These are phyloP conservation scores for western clawed frog (Xenopus tropicalis) DNA, from an alignment of 2,113 vertebrate genomes.

Conservation along the genomic window DNA sequence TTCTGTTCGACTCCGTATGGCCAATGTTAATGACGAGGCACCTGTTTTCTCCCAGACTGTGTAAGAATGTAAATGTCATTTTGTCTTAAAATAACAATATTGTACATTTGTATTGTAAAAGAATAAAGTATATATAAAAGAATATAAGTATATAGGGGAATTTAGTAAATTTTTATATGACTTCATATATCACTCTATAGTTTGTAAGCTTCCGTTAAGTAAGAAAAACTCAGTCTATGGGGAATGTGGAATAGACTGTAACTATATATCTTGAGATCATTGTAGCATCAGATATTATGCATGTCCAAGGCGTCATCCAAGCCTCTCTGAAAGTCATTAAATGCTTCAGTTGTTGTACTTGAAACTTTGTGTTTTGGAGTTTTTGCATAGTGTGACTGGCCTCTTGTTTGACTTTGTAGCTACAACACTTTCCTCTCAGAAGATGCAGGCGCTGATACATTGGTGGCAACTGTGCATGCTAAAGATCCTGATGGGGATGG, in stretches of 20 bases:
- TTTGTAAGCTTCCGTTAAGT: too few relatives aligned
- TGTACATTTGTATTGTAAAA: background rate
- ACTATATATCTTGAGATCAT: too few relatives aligned
- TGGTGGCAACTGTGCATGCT: conserved; percentile 80
- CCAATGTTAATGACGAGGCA: conserved; percentile 80
- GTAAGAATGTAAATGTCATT: conserved; percentile 60
- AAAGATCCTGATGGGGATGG: conserved; percentile 84
- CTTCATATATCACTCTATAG: too few relatives aligned
- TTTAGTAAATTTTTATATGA: background rate
- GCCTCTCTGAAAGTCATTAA: too few relatives aligned
- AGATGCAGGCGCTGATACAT: conserved; percentile 80
- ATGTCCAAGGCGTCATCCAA: too few relatives aligned
- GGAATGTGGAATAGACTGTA: too few relatives aligned
- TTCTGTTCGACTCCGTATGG: conserved; percentile 72
- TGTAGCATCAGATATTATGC: too few relatives aligned
- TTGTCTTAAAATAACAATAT: background rate
- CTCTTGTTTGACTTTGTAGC: conserved; percentile 51
- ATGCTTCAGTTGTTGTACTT: too few relatives aligned
- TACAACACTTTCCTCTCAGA: conserved; percentile 87
- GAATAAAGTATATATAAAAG: background rate
- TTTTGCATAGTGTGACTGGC: too few relatives aligned
- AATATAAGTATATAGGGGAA: background rate
- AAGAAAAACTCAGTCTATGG: too few relatives aligned
- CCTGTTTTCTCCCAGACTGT: conserved; percentile 77
- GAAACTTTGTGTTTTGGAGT: too few relatives aligned